These are phyloP conservation scores for Alectura lathami DNA, from an alignment of 2,113 vertebrate species.

Conservation along the genomic window DNA sequence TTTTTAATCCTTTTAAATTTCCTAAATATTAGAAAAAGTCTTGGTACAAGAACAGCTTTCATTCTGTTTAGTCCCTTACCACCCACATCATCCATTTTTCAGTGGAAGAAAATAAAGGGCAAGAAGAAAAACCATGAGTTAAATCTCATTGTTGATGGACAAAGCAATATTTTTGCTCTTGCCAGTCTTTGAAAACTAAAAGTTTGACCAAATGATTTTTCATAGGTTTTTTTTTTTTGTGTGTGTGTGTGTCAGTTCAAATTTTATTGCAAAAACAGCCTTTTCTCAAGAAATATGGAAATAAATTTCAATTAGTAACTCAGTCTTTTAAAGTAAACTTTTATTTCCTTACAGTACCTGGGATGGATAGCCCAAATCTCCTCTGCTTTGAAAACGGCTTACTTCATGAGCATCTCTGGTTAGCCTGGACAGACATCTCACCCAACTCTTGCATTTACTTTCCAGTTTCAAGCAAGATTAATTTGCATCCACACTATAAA, in stretches of 20 bases:
- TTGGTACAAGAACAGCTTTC: not conserved
- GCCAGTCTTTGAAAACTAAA: not conserved
- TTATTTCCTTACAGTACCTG: not conserved
- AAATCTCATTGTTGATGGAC: not conserved
- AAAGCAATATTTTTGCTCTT: not conserved
- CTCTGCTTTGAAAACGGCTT: not conserved
- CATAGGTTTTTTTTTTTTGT: not conserved
- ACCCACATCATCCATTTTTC: not conserved
- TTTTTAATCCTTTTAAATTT: not conserved
- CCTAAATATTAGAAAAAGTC: not conserved
- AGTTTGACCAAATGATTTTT: not conserved
- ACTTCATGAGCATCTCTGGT: not conserved
- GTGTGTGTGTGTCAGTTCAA: not conserved
- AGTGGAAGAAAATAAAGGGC: not conserved
- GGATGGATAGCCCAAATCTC: not conserved
- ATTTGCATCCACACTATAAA: not conserved
- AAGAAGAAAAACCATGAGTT: not conserved
- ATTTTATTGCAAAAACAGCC: not conserved
- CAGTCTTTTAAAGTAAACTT: not conserved
- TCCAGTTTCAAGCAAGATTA: not conserved
- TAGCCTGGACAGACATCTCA: not conserved
- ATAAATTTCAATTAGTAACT: not conserved
- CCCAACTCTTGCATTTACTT: not conserved
- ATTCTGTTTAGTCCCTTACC: not conserved
- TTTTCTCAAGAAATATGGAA: not conserved